These are phyloP conservation scores for Nothura maculosa DNA, from an alignment of 2,797 vertebrate species.

Conservation along the genomic window DNA sequence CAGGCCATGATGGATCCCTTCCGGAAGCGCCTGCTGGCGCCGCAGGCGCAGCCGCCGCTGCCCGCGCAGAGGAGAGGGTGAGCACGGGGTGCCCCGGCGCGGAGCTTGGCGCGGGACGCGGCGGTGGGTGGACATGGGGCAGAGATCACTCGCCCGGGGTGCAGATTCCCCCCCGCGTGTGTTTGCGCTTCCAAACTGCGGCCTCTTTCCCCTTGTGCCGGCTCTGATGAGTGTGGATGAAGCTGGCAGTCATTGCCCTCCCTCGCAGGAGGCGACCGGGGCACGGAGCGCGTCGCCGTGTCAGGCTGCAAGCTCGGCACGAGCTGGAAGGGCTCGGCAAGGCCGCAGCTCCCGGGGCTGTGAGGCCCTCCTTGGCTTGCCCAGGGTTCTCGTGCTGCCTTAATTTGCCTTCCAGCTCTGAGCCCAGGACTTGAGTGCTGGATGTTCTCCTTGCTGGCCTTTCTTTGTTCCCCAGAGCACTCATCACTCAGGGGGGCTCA, in stretches of 20 bases:
- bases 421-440: neutral
- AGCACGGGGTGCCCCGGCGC: neutral
- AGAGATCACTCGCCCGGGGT: neutral
- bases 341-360: fast-evolving
- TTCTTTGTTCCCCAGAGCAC: neutral
- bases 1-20: constrained; percentile 91
- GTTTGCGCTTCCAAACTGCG: neutral
- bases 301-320: no score
- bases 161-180: fast-evolving
- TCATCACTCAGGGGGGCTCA: neutral
- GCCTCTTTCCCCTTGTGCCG: neutral
- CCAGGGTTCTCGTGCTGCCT: neutral
- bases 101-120: fast-evolving
- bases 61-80: constrained; percentile 91
- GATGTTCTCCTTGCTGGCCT: neutral
- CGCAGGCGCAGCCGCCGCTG: constrained; percentile 86
- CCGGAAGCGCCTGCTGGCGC: constrained; percentile 91
- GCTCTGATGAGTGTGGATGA: fast-evolving
- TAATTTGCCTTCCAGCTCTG: neutral
- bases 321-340: neutral
- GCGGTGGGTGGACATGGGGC: neutral
- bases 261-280: neutral
- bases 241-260: neutral
- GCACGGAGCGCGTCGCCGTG: neutral
- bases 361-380: neutral